Percentiles rank a stretch among this genome's conserved stretches.
phyloP scores from a whole-genome alignment of 2,113 vertebrate species.

The Neofelis nebulosa region DNA sequence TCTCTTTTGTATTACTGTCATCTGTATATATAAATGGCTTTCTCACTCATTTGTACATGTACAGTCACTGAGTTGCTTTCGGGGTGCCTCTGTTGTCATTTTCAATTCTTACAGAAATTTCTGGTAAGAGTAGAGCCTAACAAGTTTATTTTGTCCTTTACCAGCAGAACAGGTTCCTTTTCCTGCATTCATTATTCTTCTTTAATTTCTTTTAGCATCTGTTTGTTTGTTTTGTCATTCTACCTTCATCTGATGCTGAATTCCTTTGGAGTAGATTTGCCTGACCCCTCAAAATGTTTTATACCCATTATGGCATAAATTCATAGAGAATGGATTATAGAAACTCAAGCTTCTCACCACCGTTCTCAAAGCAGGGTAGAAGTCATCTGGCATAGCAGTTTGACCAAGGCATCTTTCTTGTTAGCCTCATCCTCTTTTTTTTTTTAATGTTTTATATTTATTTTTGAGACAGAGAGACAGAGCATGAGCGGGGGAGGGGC shows the following conservation, averaged over 20 bases:
- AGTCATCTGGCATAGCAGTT: not conserved
- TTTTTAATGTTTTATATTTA: too few species aligned
- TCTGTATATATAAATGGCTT: not conserved
- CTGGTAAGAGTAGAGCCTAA: not conserved
- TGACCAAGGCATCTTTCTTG: not conserved
- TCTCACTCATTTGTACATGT: not conserved
- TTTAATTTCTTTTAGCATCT: not conserved
- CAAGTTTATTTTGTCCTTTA: slow-evolving; percentile 11
- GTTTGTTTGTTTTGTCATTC: not conserved
- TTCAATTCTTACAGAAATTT: not conserved
- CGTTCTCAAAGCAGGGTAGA: not conserved
- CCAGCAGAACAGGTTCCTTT: not conserved
- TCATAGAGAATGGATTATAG: not conserved
- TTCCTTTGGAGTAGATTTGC: not conserved
- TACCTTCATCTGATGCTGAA: not conserved
- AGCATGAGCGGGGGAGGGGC: too few species aligned
- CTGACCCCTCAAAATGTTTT: not conserved
- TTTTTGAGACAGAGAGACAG: too few species aligned
- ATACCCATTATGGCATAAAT: not conserved
- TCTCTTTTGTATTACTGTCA: not conserved
- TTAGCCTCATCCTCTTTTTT: not conserved
- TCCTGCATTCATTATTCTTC: not conserved
- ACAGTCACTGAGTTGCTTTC: not conserved
- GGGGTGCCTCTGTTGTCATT: not conserved
- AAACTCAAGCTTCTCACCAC: not conserved